Evolutionary conservation across 2,888 invertebrate species (phyloP), one percentile per base, ranked within the genome.

Genomic region (Synergus gifuensis): DNA sequence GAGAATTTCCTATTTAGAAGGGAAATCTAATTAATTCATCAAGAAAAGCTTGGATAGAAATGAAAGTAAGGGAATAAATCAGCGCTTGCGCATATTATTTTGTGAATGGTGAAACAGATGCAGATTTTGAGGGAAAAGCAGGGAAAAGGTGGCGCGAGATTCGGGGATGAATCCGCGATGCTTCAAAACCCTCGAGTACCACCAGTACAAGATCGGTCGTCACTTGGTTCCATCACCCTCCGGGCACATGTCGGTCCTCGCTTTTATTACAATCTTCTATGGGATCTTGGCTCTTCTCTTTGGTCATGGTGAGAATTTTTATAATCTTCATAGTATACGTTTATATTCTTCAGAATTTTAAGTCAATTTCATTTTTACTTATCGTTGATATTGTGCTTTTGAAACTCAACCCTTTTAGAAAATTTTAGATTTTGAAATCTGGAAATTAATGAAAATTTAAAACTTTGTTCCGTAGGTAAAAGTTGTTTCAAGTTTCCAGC

Each of bases 31-130:
- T 67, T 67, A 67, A 67, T 67, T 46, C 12, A 67, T 67, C 22
- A 67, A 67, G 11, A 44, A 46, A 67, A 67, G 44, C 67, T 18
- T 44, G 44, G 22, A 44, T 16, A 67, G 42, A 22, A 18, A n/a
- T 44, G 16, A 12, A 18, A 44, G 18, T 22, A 18, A 67, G n/a
- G n/a, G 16, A 40, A n/a, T 64, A 73, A 54, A 7, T 28, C 73
- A 78, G 85, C 87, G 87, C 87, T 82, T 87, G 87, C 87, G 88
- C 87, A 79, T 84, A 80, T 85, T 86, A 84, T 64, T 80, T 84
- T 83, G 66, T 76, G 80, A 78, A 81, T 78, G 73, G 76, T 44
- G 69, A 36, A 73, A 54, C 54, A 28, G n/a, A 54, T 73, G 73
- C 28, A 73, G 73, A 73, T 73, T 73, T 73, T 73, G 60, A n/a